Conservation (phyloP, 2,888 invertebrate genomes). For the Rhorus exstirpatorius region DNA sequence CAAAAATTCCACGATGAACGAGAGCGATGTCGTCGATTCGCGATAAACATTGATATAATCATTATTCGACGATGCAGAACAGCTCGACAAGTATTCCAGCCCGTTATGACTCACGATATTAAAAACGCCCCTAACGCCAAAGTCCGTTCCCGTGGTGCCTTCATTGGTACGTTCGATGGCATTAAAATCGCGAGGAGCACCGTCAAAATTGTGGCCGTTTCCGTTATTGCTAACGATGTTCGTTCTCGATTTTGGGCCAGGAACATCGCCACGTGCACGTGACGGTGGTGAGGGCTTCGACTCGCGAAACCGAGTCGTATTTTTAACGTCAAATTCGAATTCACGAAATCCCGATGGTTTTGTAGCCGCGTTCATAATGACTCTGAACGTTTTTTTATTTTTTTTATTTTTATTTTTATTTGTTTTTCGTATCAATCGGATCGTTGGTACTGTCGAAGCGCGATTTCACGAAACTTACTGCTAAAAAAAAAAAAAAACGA, state of each 20-base stretch:
- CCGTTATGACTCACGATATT: conserved; percentile 46
- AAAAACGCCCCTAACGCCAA: conserved; percentile 27
- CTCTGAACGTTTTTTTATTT: background rate
- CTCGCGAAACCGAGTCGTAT: background rate
- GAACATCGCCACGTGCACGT: background rate
- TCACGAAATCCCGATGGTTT: conserved; percentile 37
- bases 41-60: conserved; percentile 16
- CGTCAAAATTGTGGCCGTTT: background rate
- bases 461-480: background rate
- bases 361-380: conserved; percentile 24
- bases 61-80: background rate
- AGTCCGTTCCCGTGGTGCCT: conserved; percentile 23
- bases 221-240: background rate
- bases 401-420: too few relatives aligned
- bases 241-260: background rate
- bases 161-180: conserved; percentile 27
- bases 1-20: background rate
- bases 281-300: background rate
- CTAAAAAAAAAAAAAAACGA: too few relatives aligned
- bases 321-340: background rate
- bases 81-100: background rate
- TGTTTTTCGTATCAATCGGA: background rate
- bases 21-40: conserved; percentile 13
- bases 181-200: conserved; percentile 13
- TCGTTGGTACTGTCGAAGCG: background rate